Percentiles rank a stretch among this genome's conserved stretches.
phyloP scores from a whole-genome alignment of 2,797 vertebrate species.

The Anguilla anguilla region DNA sequence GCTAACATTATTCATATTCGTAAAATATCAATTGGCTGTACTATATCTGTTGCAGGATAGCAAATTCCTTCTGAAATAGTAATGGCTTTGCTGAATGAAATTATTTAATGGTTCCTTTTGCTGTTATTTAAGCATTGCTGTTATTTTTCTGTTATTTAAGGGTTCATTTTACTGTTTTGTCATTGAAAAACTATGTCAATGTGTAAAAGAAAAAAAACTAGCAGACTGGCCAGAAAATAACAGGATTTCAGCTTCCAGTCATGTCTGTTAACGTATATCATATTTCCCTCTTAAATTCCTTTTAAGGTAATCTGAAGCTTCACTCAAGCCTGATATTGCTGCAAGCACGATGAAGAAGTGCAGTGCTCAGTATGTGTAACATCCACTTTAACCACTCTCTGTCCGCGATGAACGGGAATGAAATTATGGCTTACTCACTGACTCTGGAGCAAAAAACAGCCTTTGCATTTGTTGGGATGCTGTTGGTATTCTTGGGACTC shows the following conservation, averaged over 20 bases:
- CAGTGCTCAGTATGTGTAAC: slow-evolving; percentile 81
- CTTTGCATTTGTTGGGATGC: slow-evolving; percentile 93
- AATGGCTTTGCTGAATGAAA: not conserved
- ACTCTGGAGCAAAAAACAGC: slow-evolving; percentile 96
- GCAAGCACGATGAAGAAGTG: slow-evolving; percentile 66
- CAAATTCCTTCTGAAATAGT: slow-evolving; percentile 1
- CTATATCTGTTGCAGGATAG: not conserved
- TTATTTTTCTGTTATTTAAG: slow-evolving; percentile 1
- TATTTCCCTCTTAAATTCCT: slow-evolving; percentile 40
- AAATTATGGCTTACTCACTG: slow-evolving; percentile 84
- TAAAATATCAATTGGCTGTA: not conserved
- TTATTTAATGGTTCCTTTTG: not conserved
- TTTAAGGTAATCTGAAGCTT: slow-evolving; percentile 67
- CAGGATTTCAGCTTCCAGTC: not conserved
- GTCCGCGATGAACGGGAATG: slow-evolving; percentile 85
- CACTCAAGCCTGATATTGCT: slow-evolving; percentile 57
- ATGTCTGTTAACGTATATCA: not conserved
- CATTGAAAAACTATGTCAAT: not conserved
- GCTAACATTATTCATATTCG: not conserved
- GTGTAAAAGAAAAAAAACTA: not conserved
- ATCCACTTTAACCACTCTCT: slow-evolving; percentile 88
- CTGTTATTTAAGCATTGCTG: not conserved
- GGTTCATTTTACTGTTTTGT: slow-evolving; percentile 6
- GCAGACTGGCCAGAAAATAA: slow-evolving; percentile 24
- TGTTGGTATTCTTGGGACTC: slow-evolving; percentile 92